Evolutionary conservation across 2,113 vertebrate genomes (phyloP), one percentile per base, ranked within the genome.

Genomic region (Tympanuchus pallidicinctus): DNA sequence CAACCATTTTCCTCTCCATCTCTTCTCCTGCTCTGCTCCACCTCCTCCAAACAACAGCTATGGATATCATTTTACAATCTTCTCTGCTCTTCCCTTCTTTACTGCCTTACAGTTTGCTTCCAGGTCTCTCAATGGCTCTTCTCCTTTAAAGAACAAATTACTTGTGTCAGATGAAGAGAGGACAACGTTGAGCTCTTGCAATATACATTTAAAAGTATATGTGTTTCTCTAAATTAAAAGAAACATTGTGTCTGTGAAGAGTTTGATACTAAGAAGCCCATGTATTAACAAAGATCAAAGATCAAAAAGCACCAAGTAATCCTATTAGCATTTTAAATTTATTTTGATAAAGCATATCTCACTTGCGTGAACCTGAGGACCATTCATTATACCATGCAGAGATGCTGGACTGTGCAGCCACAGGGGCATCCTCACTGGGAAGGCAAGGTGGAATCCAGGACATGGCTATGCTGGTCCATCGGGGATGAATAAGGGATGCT

Each of bases 401-500:
- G 40, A 48, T 63, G 64, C 67, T 38, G 77, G 8, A 13, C 34
- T 34, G 56, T n/a, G 38, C 36, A 82, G 52, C 60, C 70, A 65
- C n/a, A 48, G 9, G 13, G 21, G 63, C 64, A 42, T 36, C 11
- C 54, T 56, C 67, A 52, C 42, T 65, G 72, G 42, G 69, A 88
- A 88, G 18, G 67, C 34, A 71, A 47, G 13, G 43, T 36, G 38
- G 43, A 93, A 86, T 81, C 34, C 79, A 81, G 92, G 52, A 76
- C 50, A 85, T 34, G 34, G 32, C 56, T 89, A 17, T 48, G 32
- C 19, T 3, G 19, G 14, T 77, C 67, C 88, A 76, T 43, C 57
- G 74, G 43, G 1, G 16, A 65, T 61, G 52, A 95, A 82, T 75
- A 86, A 88, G 94, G 89, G 88, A 69, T 94, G 73, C 65, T 84